phyloP scores from a whole-genome alignment of 2,113 vertebrate genomes.

The Xiphorhynchus elegans region DNA sequence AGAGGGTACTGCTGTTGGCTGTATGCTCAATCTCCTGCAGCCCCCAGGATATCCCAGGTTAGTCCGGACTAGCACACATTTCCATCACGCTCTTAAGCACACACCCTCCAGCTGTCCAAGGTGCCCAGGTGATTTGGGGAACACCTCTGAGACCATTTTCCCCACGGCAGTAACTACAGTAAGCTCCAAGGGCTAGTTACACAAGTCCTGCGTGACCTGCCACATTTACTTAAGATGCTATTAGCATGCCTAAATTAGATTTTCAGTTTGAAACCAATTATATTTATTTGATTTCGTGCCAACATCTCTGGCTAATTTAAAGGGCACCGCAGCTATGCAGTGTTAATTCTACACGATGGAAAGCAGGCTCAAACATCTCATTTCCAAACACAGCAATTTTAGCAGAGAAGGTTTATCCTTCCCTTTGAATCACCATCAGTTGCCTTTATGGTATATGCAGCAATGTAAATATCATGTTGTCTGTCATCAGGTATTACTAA shows the following conservation, averaged over 20 bases:
- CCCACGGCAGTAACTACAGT: neutral
- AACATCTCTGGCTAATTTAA: slow-evolving; percentile 42
- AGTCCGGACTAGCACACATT: neutral
- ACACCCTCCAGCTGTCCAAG: neutral
- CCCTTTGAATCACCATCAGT: slow-evolving; percentile 35
- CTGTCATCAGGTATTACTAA: slow-evolving; percentile 21
- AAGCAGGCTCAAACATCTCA: neutral
- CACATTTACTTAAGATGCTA: slow-evolving; percentile 52
- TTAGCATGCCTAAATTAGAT: slow-evolving; percentile 61
- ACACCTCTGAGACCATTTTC: neutral
- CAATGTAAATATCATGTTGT: neutral
- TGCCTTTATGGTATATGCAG: slow-evolving; percentile 20
- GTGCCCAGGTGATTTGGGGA: neutral
- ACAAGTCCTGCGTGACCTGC: slow-evolving; percentile 5
- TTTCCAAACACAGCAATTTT: slow-evolving; percentile 19
- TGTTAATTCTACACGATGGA: slow-evolving; percentile 13
- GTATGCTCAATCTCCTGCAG: neutral
- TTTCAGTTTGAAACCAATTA: slow-evolving; percentile 57
- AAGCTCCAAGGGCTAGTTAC: neutral
- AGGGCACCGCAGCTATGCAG: slow-evolving; percentile 33
- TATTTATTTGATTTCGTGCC: slow-evolving; percentile 54
- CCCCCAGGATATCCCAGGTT: neutral
- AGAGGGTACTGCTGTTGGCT: neutral
- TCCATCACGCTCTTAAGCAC: neutral
- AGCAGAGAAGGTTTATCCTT: neutral